Evolutionary conservation across 2,797 vertebrate species (phyloP).

Genomic region (Cyclopterus lumpus): DNA sequence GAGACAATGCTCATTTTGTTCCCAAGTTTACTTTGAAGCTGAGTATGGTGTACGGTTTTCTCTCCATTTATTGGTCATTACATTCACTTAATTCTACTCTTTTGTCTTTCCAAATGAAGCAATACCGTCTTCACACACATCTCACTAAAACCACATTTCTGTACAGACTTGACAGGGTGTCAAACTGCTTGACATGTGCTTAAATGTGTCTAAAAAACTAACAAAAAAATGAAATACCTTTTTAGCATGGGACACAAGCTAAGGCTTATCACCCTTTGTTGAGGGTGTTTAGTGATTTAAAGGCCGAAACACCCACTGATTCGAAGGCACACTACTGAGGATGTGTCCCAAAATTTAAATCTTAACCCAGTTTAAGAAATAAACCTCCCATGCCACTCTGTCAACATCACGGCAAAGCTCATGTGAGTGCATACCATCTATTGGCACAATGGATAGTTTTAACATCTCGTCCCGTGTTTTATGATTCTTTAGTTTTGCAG

Average conservation of each 20-base stretch:
- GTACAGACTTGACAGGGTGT: constrained; percentile 28
- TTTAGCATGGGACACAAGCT: no score
- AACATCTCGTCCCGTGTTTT: no score
- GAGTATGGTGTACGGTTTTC: not conserved
- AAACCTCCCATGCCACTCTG: no score
- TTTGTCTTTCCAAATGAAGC: not conserved
- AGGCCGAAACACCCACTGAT: no score
- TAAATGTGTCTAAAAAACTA: constrained; percentile 35
- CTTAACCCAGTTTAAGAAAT: no score
- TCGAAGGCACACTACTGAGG: no score
- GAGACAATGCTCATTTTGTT: constrained; percentile 11
- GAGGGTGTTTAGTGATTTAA: no score
- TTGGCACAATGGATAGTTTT: no score
- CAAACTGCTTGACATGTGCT: not conserved
- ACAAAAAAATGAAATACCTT: not conserved
- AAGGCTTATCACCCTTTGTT: no score
- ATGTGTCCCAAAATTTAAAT: no score
- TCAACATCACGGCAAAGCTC: no score
- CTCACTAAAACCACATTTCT: constrained; percentile 14
- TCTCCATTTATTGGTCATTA: not conserved
- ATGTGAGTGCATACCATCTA: no score
- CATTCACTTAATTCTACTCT: not conserved
- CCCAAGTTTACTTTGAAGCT: not conserved
- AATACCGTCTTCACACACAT: constrained; percentile 4
- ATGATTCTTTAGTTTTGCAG: constrained; percentile 9